Conservation (phyloP, 30 jellyfish, hydroid and myxozoan species). For the Turritopsis dohrnii region DNA sequence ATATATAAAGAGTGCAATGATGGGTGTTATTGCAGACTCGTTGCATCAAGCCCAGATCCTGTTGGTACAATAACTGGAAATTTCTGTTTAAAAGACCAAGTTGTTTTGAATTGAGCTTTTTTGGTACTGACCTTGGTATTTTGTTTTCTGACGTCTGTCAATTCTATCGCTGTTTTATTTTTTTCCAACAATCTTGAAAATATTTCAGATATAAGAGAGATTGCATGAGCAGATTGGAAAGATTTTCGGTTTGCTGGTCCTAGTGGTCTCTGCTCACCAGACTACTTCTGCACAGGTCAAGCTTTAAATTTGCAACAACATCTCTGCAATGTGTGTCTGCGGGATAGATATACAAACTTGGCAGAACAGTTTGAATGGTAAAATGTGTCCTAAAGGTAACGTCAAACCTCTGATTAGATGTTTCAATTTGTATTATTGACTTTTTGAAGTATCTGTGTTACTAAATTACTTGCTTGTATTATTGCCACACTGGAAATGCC, state of each 20-base stretch:
- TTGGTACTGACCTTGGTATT: not conserved
- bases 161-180: too few species aligned
- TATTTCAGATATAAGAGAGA: conserved; percentile 20
- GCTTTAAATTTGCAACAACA: conserved; percentile 55
- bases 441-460: not conserved
- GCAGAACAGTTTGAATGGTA: conserved; percentile 79
- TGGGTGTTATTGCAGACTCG: conserved; percentile 75
- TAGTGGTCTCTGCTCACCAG: conserved; percentile 60
- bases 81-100: conserved; percentile 84
- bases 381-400: conserved; percentile 61
- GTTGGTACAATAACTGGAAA: conserved; percentile 81
- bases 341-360: conserved; percentile 76
- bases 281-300: conserved; percentile 71
- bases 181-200: too few species aligned
- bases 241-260: conserved; percentile 69
- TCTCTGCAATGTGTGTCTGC: conserved; percentile 71
- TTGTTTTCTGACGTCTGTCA: not conserved
- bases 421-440: not conserved
- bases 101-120: not conserved
- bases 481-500: too few species aligned
- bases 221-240: conserved; percentile 92
- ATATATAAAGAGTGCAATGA: conserved; percentile 81
- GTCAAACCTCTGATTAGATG: too few species aligned
- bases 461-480: too few species aligned
- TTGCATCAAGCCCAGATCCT: conserved; percentile 72